Percentiles rank a stretch among this genome's conserved stretches.
Conservation (phyloP, 2,113 vertebrate species). For the Myanophis thanlyinensis region DNA sequence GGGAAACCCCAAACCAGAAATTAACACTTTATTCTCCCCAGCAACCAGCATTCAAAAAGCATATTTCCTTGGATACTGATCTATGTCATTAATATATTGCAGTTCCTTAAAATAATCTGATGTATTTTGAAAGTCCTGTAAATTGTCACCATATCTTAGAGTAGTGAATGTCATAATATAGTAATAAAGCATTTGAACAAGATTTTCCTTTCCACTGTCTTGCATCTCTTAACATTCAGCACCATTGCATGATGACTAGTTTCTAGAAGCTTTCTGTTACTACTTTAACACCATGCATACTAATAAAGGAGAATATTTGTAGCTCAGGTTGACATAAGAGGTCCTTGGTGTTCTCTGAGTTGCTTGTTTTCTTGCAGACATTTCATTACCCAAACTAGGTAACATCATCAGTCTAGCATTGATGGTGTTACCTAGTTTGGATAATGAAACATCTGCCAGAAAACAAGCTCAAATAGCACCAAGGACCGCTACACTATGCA, state of each 20-base stretch:
- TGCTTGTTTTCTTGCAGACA: neutral
- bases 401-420: neutral
- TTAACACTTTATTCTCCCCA: neutral
- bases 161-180: neutral
- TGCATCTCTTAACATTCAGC: neutral
- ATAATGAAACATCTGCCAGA: too few relatives aligned
- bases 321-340: neutral
- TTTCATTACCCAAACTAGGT: neutral
- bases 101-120: neutral
- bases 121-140: neutral
- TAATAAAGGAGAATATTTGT: neutral
- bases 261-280: neutral
- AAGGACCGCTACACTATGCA: neutral
- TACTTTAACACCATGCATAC: neutral
- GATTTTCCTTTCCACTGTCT: neutral
- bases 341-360: neutral
- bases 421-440: too few relatives aligned
- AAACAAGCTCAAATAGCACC: too few relatives aligned
- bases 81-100: neutral
- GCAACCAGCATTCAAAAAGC: neutral
- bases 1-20: neutral
- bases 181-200: neutral
- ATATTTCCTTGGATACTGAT: neutral
- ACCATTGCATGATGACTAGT: neutral
- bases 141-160: neutral